Evolutionary conservation across 2,888 invertebrate genomes (phyloP).

Genomic region (Brachyopa scutellaris): DNA sequence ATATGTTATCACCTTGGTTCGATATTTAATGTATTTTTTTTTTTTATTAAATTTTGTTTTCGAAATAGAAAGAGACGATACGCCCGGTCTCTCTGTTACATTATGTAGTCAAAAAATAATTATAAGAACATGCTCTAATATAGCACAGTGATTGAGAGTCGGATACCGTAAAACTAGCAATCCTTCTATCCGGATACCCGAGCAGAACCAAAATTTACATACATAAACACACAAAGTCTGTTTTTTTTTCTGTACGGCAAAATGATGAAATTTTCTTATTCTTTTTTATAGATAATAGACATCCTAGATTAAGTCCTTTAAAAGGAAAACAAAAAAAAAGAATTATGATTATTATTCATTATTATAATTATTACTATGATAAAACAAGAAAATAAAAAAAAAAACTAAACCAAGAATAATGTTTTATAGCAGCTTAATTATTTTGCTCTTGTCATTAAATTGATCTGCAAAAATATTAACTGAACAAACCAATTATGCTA

Average conservation of each 20-base stretch:
- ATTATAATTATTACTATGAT: conserved; percentile 67
- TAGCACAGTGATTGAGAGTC: background rate
- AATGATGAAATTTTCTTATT: conserved; percentile 59
- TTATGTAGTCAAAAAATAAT: conserved; percentile 18
- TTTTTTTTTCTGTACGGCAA: conserved; percentile 45
- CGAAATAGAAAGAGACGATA: conserved; percentile 21
- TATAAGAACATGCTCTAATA: conserved; percentile 3
- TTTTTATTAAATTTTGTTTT: conserved; percentile 39
- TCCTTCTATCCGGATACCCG: too few relatives aligned
- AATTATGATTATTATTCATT: conserved; percentile 70
- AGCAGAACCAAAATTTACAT: conserved; percentile 9
- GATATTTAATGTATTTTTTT: conserved; percentile 20
- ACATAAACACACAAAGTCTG: conserved; percentile 45
- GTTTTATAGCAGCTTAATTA: too few relatives aligned
- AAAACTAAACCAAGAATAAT: conserved; percentile 29
- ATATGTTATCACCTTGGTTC: conserved; percentile 42
- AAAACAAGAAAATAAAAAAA: conserved; percentile 52
- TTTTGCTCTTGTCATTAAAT: too few relatives aligned
- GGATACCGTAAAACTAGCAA: too few relatives aligned
- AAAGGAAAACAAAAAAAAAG: conserved; percentile 62
- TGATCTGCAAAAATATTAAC: too few relatives aligned
- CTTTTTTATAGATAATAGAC: conserved; percentile 69
- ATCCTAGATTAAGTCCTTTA: conserved; percentile 71
- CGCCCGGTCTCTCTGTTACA: background rate
- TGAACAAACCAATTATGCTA: too few relatives aligned